Evolutionary conservation across 2,888 invertebrate species (phyloP), one percentile per base, ranked within the genome.

Genomic region (Parasteatoda lunata): DNA sequence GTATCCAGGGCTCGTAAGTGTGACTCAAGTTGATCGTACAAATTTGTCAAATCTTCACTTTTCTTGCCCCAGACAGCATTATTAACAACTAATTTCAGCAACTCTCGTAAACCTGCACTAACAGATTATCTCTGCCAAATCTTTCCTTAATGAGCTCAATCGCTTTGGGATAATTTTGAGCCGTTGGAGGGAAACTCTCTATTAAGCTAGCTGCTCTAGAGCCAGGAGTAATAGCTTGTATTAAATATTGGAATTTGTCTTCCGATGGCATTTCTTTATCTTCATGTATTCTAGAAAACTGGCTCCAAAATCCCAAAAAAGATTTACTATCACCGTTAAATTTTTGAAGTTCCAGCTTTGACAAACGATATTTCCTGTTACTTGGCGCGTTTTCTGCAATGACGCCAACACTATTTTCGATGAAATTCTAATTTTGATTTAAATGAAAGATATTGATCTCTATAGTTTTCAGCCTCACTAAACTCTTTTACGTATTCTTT

Each of bases 41-140:
- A n/a, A n/a, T n/a, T n/a, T 9, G 54, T 54, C 54, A 54, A 54
- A 9, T 54, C 54, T 54, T 11, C 11, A 11, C 54, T 9, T 54
- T 54, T 54, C 11, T 11, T 54, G 11, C 54, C 54, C 7, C 54
- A 54, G 7, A 1, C 11, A 54, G 54, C 54, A 54, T 54, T 54
- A 9, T 54, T 11, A 54, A 7, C 54, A 54, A 9, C 54, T n/a
- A 54, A 2, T 54, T 54, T 54, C 8, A 1, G 54, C 11, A 54
- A 54, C 0, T 54, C 54, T 9, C 11, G 54, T n/a, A n/a, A n/a
- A n/a, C n/a, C n/a, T n/a, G n/a, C n/a, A n/a, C n/a, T n/a, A n/a
- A n/a, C n/a, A n/a, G n/a, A n/a, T n/a, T n/a, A 59, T 66, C 66
- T 66, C 66, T 66, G n/a, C 66, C 66, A 66, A 66, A 66, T 66